Percentiles rank a stretch among this genome's conserved stretches.
Evolutionary conservation across 2,888 invertebrate genomes (phyloP).

Genomic region (Fragum fragum): DNA sequence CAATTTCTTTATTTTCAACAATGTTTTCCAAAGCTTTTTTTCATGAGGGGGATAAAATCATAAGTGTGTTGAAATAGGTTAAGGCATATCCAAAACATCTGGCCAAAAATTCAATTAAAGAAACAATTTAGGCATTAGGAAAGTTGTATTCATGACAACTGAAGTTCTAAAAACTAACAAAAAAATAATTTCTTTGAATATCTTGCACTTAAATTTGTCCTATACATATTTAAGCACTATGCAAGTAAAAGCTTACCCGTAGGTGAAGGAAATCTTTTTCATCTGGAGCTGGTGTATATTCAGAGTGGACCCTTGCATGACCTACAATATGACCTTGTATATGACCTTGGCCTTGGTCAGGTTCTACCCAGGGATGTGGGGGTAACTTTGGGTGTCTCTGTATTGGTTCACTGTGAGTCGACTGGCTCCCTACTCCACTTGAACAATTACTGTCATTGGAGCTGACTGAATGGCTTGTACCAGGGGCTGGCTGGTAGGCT

Average conservation of each 20-base stretch:
- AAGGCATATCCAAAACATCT: too few relatives aligned
- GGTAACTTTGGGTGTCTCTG: slow-evolving; percentile 23
- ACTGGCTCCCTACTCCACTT: slow-evolving; percentile 70
- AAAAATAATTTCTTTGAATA: too few relatives aligned
- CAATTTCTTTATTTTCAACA: too few relatives aligned
- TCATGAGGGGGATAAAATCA: too few relatives aligned
- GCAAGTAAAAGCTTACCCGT: slow-evolving; percentile 55
- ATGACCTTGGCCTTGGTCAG: slow-evolving; percentile 50
- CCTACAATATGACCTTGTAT: slow-evolving; percentile 44
- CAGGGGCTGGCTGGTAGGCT: slow-evolving; percentile 63
- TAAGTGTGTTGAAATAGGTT: too few relatives aligned
- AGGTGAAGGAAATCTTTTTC: slow-evolving; percentile 71
- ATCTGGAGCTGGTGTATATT: slow-evolving; percentile 73
- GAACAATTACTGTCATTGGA: slow-evolving; percentile 70
- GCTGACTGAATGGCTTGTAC: slow-evolving; percentile 69
- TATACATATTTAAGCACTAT: too few relatives aligned
- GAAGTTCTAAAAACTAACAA: too few relatives aligned
- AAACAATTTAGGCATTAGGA: too few relatives aligned
- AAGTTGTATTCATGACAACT: too few relatives aligned
- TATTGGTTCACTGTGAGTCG: slow-evolving; percentile 35
- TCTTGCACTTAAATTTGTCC: too few relatives aligned
- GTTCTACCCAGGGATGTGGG: slow-evolving; percentile 45
- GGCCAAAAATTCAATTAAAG: too few relatives aligned
- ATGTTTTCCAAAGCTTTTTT: too few relatives aligned
- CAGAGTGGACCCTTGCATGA: slow-evolving; percentile 73